These are phyloP conservation scores for Microplitis deprimator DNA, from an alignment of 2,888 invertebrate genomes.

Conservation along the genomic window DNA sequence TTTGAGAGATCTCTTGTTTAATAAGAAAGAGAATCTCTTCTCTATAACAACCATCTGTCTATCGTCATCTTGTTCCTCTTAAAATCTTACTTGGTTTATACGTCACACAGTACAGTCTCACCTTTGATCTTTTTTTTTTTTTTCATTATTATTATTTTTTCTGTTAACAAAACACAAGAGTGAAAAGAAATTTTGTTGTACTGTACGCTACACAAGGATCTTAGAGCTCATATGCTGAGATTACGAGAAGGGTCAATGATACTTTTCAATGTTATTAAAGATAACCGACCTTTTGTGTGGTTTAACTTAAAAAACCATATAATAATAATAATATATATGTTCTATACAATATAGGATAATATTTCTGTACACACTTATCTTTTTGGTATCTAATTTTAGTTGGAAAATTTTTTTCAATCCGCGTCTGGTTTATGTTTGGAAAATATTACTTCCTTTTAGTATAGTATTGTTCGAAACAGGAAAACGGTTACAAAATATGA, in stretches of 20 bases:
- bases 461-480: no score
- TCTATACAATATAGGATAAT: not conserved
- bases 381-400: not conserved
- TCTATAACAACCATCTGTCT: slow-evolving; percentile 11
- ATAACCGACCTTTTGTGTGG: not conserved
- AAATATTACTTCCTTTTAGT: no score
- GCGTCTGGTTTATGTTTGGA: no score
- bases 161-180: not conserved
- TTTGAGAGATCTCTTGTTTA: slow-evolving; percentile 2
- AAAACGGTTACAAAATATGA: no score
- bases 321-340: not conserved
- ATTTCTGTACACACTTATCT: not conserved
- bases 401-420: no score
- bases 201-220: not conserved
- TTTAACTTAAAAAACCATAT: not conserved
- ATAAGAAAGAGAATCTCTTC: slow-evolving; percentile 9
- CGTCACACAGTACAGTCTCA: not conserved
- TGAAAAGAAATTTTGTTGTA: not conserved
- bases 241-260: not conserved
- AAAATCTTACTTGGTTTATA: not conserved
- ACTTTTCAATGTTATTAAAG: not conserved
- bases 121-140: not conserved
- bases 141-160: no score
- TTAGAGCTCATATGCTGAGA: not conserved
- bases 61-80: slow-evolving; percentile 16